Evolutionary conservation across 2,888 invertebrate species (phyloP).

Genomic region (Noctua janthe): DNA sequence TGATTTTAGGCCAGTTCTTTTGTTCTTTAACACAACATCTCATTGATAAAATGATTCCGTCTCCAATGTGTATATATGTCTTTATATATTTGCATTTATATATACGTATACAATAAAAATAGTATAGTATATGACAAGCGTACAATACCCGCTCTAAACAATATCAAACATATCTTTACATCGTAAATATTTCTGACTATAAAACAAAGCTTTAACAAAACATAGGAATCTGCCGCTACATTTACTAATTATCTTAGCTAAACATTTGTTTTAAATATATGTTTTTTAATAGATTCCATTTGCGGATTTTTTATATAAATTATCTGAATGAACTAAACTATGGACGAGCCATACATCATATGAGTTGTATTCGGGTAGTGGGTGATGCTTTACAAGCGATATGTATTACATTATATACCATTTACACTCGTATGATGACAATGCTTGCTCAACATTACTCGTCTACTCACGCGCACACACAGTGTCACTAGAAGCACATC

Average conservation of each 20-base stretch:
- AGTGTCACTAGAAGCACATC: conserved; percentile 76
- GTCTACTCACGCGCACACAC: conserved; percentile 49
- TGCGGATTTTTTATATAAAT: conserved; percentile 40
- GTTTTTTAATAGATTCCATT: conserved; percentile 24
- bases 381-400: conserved; percentile 66
- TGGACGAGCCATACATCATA: conserved; percentile 34
- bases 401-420: conserved; percentile 45
- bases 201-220: conserved; percentile 50
- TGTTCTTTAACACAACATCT: conserved; percentile 31
- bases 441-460: conserved; percentile 54
- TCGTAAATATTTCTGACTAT: conserved; percentile 35
- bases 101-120: conserved; percentile 11
- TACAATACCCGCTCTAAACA: conserved; percentile 33
- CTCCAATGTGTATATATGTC: conserved; percentile 1
- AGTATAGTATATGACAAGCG: conserved; percentile 11
- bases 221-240: conserved; percentile 43
- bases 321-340: conserved; percentile 35
- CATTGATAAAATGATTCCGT: conserved; percentile 27
- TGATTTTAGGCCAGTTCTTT: conserved; percentile 63
- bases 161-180: conserved; percentile 44
- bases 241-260: conserved; percentile 45
- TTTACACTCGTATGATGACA: conserved; percentile 33
- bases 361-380: conserved; percentile 28
- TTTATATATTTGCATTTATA: conserved; percentile 5
- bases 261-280: conserved; percentile 30